Evolutionary conservation across 2,888 invertebrate species (phyloP).

Genomic region (Erebia ligea): DNA sequence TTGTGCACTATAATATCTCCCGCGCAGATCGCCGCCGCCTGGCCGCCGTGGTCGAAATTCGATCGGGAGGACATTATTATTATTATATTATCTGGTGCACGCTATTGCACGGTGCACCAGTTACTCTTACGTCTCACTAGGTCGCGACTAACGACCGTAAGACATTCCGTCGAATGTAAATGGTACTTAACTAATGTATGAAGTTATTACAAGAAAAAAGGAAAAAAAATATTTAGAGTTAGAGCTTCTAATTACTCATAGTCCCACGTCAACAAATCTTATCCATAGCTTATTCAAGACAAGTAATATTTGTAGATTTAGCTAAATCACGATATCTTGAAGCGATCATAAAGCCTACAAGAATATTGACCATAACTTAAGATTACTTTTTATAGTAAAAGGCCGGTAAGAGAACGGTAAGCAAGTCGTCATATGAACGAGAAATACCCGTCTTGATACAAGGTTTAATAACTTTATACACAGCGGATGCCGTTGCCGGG

Average conservation of each 20-base stretch:
- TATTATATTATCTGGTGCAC: conserved; percentile 11
- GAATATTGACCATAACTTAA: conserved; percentile 1
- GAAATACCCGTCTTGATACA: conserved; percentile 46
- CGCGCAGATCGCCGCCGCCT: too few relatives aligned
- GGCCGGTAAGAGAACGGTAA: conserved; percentile 34
- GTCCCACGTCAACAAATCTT: background rate
- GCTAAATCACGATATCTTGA: background rate
- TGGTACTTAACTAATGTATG: background rate
- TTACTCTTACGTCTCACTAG: conserved; percentile 9
- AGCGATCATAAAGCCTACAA: background rate
- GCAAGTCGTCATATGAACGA: conserved; percentile 53
- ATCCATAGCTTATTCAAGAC: background rate
- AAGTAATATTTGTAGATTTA: background rate
- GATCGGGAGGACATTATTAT: too few relatives aligned
- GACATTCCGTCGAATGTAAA: background rate
- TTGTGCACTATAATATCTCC: too few relatives aligned
- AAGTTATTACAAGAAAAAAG: too few relatives aligned
- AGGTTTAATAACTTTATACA: conserved; percentile 46
- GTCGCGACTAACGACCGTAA: background rate
- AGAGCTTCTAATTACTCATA: too few relatives aligned
- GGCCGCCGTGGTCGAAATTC: too few relatives aligned
- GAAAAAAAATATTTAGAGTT: too few relatives aligned
- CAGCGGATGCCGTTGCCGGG: conserved; percentile 45
- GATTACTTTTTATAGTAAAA: conserved; percentile 14
- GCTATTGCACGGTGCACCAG: background rate